Conservation (phyloP, 2,888 invertebrate genomes). For the Parochlus steinenii region DNA sequence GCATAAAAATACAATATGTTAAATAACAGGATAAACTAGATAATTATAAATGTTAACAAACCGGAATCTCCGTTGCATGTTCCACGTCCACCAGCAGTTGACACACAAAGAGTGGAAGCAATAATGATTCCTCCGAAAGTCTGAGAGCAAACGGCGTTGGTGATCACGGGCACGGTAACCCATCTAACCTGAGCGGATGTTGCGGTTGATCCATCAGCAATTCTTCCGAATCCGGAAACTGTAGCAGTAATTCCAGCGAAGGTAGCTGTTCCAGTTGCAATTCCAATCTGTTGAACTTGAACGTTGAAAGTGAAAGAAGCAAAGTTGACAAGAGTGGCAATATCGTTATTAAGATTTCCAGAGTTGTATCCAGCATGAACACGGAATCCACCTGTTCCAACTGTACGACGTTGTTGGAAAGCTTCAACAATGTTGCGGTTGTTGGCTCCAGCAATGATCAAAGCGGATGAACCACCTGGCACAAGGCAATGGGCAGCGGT, state of each 20-base stretch:
- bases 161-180: conserved; percentile 21
- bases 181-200: conserved; percentile 19
- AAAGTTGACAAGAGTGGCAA: conserved; percentile 20
- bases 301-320: conserved; percentile 20
- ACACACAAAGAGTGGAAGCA: conserved; percentile 22
- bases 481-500: conserved; percentile 2
- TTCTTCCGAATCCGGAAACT: conserved; percentile 19
- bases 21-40: too few species aligned
- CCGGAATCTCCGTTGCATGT: conserved; percentile 25
- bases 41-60: conserved; percentile 18
- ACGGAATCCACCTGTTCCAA: conserved; percentile 1
- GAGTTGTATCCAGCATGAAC: conserved; percentile 17
- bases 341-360: conserved; percentile 20
- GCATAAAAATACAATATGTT: too few species aligned
- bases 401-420: background rate
- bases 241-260: conserved; percentile 24
- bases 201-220: conserved; percentile 15
- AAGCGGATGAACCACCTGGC: background rate
- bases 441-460: conserved; percentile 2
- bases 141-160: conserved; percentile 21
- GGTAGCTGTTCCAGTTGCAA: conserved; percentile 20
- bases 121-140: conserved; percentile 19
- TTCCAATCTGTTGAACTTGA: conserved; percentile 19
- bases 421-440: background rate
- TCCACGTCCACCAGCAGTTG: conserved; percentile 21